Evolutionary conservation across 2,113 vertebrate species (phyloP).

Genomic region (Corydoras sp.): DNA sequence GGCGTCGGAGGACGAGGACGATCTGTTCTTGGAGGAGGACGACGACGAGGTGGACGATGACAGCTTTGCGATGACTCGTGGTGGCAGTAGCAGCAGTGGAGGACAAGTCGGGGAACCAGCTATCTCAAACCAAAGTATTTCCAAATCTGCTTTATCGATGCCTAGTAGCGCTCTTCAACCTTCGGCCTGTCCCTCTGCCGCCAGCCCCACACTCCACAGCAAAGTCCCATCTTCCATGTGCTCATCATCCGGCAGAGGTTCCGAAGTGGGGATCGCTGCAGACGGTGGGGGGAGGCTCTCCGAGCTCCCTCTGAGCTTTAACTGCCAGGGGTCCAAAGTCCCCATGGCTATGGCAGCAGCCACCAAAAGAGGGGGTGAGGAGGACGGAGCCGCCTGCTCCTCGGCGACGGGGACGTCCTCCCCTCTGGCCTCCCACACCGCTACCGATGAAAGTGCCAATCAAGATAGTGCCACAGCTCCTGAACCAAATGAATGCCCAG

Average conservation of each 20-base stretch:
- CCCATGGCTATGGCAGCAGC: constrained; percentile 71
- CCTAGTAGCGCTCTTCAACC: constrained; percentile 96
- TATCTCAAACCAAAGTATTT: constrained; percentile 99
- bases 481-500: constrained; percentile 95
- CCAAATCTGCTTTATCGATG: constrained; percentile 99
- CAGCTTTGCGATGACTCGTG: constrained; percentile 69
- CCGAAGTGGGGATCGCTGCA: constrained; percentile 77
- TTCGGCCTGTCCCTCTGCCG: constrained; percentile 76
- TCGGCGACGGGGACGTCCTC: constrained; percentile 58
- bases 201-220: constrained; percentile 71
- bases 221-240: constrained; percentile 83
- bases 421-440: constrained; percentile 62
- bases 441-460: constrained; percentile 98
- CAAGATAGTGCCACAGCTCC: constrained; percentile 97
- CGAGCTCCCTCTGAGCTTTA: constrained; percentile 92
- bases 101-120: constrained; percentile 86
- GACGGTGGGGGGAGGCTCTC: constrained; percentile 85
- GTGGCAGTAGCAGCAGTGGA: constrained; percentile 73
- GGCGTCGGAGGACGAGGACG: constrained; percentile 81
- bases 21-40: constrained; percentile 82
- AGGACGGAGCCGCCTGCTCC: constrained; percentile 70
- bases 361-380: constrained; percentile 81
- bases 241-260: constrained; percentile 80
- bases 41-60: constrained; percentile 80
- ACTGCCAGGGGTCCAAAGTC: constrained; percentile 81